Base-by-base conservation (phyloP, 1,140 invertebrate species). In the Sipha flava region DNA sequence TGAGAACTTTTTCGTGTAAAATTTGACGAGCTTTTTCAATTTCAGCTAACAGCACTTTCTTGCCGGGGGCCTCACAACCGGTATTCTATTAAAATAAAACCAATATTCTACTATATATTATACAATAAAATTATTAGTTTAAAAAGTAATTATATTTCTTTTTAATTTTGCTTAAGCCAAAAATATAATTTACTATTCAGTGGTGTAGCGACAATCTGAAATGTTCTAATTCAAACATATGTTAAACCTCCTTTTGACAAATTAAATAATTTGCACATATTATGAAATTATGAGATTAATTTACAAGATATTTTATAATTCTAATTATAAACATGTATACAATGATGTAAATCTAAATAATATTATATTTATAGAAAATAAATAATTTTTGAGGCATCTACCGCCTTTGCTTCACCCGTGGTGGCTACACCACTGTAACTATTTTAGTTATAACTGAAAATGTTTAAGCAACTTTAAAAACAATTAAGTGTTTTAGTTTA, bases 21-120 rank as follows among this genome's bases (percentile, higher is more conserved):
- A 43, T n/a, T 77, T 77, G 73, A 77, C 73, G 73, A 57, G 34
- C 73, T 23, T 77, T 77, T 59, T 59, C 52, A 59, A 77, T 77
- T 29, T 77, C 73, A 23, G 37, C 73, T 77, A 77, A 59, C 52
- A 77, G 31, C 73, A 59, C 52, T 43, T 29, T 77, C 73, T 77
- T 77, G 29, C 34, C 37, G 23, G 52, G 73, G 52, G 6, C 34
- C 49, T 43, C 31, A 59, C 16, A 59, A 70, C 66, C 9, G 52
- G 34, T 21, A 29, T 59, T 59, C 73, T 77, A 77, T 54, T 26
- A 59, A 77, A 59, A 77, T 77, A 77, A 77, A 77, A 70, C 21
- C 66, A 70, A 70, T 70, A 68, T 26, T 68, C 37, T 68, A 68
- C 64, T 68, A 68, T 18, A 45, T 45, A 68, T 45, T 18, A 68